These are phyloP conservation scores for Porites lutea DNA, from an alignment of 64 coral and sea anemone genomes.

Conservation along the genomic window DNA sequence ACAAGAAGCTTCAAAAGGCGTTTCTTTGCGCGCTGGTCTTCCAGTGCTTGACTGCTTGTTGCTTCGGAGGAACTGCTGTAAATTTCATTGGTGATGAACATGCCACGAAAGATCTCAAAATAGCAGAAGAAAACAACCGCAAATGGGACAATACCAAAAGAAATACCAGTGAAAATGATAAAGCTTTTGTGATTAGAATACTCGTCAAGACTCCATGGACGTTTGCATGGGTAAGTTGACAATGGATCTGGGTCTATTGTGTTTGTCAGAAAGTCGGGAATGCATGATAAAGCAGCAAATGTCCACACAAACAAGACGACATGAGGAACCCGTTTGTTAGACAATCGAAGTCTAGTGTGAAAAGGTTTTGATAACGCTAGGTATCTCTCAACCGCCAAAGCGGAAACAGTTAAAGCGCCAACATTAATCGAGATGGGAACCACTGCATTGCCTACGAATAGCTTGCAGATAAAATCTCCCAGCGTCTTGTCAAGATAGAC, in stretches of 20 bases:
- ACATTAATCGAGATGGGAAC: not conserved
- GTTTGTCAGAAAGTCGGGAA: not conserved
- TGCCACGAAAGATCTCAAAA: slow-evolving; percentile 13
- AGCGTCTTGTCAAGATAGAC: not conserved
- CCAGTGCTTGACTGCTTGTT: not conserved
- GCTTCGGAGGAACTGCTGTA: not conserved
- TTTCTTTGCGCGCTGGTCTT: not conserved
- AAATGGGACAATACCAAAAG: not conserved
- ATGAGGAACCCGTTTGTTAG: not conserved
- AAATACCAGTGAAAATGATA: not conserved
- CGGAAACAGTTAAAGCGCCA: not conserved
- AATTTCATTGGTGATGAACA: slow-evolving; percentile 21
- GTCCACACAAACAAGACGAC: not conserved
- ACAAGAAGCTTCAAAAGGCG: slow-evolving; percentile 19
- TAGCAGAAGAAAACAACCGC: slow-evolving; percentile 3
- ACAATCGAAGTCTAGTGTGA: not conserved
- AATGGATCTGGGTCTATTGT: not conserved
- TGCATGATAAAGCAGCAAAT: not conserved
- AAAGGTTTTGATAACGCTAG: not conserved
- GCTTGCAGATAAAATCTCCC: slow-evolving; percentile 12
- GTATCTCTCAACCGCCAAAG: not conserved
- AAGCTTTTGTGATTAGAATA: not conserved
- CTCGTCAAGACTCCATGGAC: not conserved
- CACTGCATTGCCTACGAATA: not conserved
- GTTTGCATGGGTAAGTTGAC: not conserved